Base-by-base conservation (phyloP, 2,888 invertebrate genomes). In the Dolichopus griseipennis region DNA sequence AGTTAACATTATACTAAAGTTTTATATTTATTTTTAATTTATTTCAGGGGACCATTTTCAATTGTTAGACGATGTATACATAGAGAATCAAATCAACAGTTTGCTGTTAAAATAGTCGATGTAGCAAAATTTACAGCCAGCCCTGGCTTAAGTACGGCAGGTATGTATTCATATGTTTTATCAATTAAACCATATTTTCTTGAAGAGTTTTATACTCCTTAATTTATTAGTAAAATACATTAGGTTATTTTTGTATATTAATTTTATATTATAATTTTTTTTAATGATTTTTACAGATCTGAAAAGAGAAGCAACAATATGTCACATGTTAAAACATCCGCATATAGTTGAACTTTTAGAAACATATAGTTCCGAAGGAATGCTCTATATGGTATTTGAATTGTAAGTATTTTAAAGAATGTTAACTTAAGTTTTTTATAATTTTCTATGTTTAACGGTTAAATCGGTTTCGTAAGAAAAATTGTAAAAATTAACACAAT, bases 341-440 rank as follows among this genome's bases (percentile, higher is more conserved):
- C 97, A 98, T 83, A 98, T 99, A 75, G 97, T 97, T 74, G 97
- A 98, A 83, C 86, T 99, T 68, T 84, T 97, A 75, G 98, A 99
- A 84, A 97, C 97, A 0, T 98, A 97, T 86, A 96, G 96, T 79
- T 96, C 96, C 7, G 97, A 97, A 83, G 97, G 97, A 76, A 95
- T 97, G 93, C 88, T 98, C 27, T 98, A 97, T 82, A 97, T 98
- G 97, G 97, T 98, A 72, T 98, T 97, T 83, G 97, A 97, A 87
- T 96, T 93, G 97, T 97, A 86, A 93, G 96, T 92, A 81, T 67
- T 21, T n/a, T 66, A 18, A n/a, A n/a, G n/a, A n/a, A n/a, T n/a
- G n/a, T n/a, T n/a, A n/a, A n/a, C n/a, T n/a, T n/a, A n/a, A n/a
- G n/a, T n/a, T n/a, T n/a, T n/a, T n/a, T n/a, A n/a, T n/a, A n/a